These are phyloP conservation scores for Carabus problematicus DNA, from an alignment of 2,888 invertebrate species.

Conservation along the genomic window DNA sequence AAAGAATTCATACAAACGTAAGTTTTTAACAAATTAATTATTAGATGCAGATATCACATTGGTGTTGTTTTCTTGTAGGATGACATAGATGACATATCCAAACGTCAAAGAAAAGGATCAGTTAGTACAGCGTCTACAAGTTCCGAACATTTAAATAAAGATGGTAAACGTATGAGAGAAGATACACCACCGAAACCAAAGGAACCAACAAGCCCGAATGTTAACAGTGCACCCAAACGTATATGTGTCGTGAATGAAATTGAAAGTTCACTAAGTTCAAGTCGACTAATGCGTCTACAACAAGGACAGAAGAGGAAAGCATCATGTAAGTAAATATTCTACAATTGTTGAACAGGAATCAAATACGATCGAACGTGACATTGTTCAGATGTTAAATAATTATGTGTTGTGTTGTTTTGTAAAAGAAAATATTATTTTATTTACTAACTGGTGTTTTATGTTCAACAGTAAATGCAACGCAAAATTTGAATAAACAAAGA, in stretches of 20 bases:
- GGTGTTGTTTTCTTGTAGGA: conserved; percentile 23
- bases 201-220: conserved; percentile 4
- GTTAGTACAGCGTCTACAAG: conserved; percentile 25
- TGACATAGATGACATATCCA: conserved; percentile 39
- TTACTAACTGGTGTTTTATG: neutral
- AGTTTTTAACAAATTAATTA: conserved; percentile 20
- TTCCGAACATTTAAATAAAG: conserved; percentile 32
- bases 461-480: conserved; percentile 26
- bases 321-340: conserved; percentile 18
- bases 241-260: conserved; percentile 41
- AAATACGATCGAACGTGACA: too few species aligned
- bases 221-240: conserved; percentile 33
- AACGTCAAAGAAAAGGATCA: conserved; percentile 40
- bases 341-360: neutral
- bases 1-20: conserved; percentile 62
- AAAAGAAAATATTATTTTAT: neutral
- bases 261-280: conserved; percentile 38
- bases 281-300: conserved; percentile 32
- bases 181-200: conserved; percentile 40
- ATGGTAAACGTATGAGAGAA: conserved; percentile 38
- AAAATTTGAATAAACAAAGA: conserved; percentile 30
- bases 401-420: too few species aligned
- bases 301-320: conserved; percentile 39
- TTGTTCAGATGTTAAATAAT: too few species aligned
- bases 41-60: neutral